Conservation (phyloP, 1,140 invertebrate species). For the Pygmarrhopalites habei region DNA sequence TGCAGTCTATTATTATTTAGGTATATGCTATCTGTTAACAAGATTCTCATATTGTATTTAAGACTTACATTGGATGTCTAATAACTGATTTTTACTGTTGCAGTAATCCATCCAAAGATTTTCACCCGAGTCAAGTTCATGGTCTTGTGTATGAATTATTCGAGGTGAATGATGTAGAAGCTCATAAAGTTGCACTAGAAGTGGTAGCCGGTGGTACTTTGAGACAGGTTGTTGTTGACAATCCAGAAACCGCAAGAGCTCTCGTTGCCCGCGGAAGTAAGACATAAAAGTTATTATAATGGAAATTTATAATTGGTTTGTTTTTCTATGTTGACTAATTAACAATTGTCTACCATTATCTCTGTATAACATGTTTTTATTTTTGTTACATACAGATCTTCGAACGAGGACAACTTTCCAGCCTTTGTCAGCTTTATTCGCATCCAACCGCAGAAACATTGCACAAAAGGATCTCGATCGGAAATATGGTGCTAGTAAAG, state of each 20-base stretch:
- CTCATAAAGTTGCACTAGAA: constrained; percentile 71
- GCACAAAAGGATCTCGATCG: constrained; percentile 43
- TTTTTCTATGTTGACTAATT: neutral
- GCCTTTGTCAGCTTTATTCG: constrained; percentile 43
- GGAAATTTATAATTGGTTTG: neutral
- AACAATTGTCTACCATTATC: neutral
- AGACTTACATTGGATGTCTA: too few relatives aligned
- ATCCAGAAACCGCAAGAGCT: constrained; percentile 72
- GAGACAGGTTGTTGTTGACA: constrained; percentile 71
- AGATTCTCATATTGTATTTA: too few relatives aligned
- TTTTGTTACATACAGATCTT: constrained; percentile 50
- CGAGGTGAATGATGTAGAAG: constrained; percentile 57
- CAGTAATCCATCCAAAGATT: constrained; percentile 58
- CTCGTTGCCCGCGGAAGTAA: constrained; percentile 66
- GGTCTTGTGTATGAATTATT: constrained; percentile 76
- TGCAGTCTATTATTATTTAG: too few relatives aligned
- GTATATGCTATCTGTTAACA: too few relatives aligned
- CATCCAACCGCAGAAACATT: constrained; percentile 65
- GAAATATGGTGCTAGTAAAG: constrained; percentile 67
- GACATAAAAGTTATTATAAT: neutral
- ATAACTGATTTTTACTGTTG: too few relatives aligned
- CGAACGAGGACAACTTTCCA: constrained; percentile 65
- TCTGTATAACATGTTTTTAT: constrained; percentile 48
- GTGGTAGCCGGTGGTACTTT: constrained; percentile 76
- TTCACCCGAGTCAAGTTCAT: constrained; percentile 65